Conservation (phyloP, 2,113 vertebrate genomes). For the Sorex araneus region DNA sequence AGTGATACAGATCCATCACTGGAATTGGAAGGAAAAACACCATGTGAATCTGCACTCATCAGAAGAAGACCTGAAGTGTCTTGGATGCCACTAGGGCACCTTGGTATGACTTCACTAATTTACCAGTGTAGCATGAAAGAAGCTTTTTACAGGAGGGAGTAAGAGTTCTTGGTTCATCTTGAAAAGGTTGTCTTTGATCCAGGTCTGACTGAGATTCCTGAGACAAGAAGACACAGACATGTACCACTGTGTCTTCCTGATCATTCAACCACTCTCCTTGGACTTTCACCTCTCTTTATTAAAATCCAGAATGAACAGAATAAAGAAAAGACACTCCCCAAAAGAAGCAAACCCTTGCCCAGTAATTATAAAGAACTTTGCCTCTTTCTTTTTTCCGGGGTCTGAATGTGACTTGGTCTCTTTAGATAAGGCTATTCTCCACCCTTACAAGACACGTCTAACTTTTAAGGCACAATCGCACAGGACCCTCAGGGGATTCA, state of each 20-base stretch:
- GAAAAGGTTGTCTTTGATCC: not conserved
- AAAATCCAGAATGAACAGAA: constrained; percentile 1
- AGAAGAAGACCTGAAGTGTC: no score
- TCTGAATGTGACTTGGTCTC: not conserved
- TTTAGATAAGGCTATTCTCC: not conserved
- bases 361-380: constrained; percentile 43
- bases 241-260: not conserved
- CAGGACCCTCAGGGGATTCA: no score
- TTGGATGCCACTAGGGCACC: no score
- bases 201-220: not conserved
- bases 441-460: not conserved
- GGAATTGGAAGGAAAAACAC: not conserved
- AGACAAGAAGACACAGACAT: not conserved
- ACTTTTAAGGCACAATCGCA: not conserved
- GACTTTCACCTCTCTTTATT: constrained; percentile 31
- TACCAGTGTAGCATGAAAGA: not conserved
- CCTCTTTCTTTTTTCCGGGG: not conserved
- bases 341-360: constrained; percentile 23
- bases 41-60: not conserved
- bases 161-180: not conserved
- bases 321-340: constrained; percentile 59
- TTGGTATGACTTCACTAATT: not conserved
- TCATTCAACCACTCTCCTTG: constrained; percentile 16
- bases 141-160: not conserved
- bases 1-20: no score